Percentiles rank a stretch among this genome's conserved stretches.
phyloP scores from a whole-genome alignment of 2,888 invertebrate genomes.

The Cephalotes varians region DNA sequence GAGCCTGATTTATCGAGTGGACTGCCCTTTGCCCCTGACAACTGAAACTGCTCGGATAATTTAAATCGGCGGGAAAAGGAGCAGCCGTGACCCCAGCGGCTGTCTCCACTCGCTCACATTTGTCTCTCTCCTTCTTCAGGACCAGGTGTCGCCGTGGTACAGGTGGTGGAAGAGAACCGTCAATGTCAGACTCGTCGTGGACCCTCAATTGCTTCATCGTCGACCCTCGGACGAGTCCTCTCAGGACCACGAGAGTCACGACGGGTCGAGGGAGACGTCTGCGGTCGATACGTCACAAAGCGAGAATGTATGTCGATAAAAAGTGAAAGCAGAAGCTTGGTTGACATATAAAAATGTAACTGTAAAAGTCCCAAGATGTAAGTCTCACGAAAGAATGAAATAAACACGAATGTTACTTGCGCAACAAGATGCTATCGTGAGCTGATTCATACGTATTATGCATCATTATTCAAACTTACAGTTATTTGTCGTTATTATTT shows the following conservation, averaged over 20 bases:
- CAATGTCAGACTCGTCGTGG: conserved; percentile 88
- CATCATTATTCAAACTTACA: neutral
- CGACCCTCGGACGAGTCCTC: conserved; percentile 69
- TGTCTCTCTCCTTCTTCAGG: conserved; percentile 80
- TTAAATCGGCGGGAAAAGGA: conserved; percentile 64
- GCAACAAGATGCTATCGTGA: neutral
- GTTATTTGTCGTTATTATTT: conserved; percentile 4
- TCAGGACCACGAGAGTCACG: conserved; percentile 69
- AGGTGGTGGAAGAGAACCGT: conserved; percentile 90
- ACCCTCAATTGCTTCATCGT: conserved; percentile 85
- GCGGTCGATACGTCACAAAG: conserved; percentile 51
- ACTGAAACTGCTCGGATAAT: conserved; percentile 67
- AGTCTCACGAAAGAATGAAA: conserved; percentile 19
- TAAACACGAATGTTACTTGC: neutral
- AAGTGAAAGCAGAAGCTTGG: neutral
- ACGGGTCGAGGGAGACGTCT: conserved; percentile 50
- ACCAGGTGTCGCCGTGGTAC: conserved; percentile 90
- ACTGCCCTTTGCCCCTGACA: conserved; percentile 70
- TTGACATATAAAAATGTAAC: conserved; percentile 17
- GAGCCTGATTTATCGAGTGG: conserved; percentile 67
- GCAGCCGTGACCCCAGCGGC: conserved; percentile 27
- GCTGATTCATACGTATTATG: neutral
- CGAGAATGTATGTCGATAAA: neutral
- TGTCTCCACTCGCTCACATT: conserved; percentile 49
- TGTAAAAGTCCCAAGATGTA: conserved; percentile 1